Evolutionary conservation across 2,113 vertebrate genomes (phyloP).

Genomic region (Argyrosomus japonicus): DNA sequence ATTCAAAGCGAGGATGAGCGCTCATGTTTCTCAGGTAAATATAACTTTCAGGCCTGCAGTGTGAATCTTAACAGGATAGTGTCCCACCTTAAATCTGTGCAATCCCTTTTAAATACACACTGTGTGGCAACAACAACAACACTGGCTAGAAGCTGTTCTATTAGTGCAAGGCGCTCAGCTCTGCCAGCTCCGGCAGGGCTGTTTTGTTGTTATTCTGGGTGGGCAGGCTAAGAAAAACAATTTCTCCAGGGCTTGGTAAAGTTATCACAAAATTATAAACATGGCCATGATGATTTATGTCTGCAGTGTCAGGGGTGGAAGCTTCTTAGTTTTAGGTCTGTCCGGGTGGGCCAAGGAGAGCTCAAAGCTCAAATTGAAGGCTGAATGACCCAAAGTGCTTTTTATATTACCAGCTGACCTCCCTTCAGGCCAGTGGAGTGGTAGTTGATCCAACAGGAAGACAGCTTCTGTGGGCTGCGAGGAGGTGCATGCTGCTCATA

Average conservation of each 20-base stretch:
- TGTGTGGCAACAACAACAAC: slow-evolving; percentile 9
- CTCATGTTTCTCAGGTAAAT: slow-evolving; percentile 36
- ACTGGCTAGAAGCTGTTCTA: background rate
- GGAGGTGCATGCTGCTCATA: slow-evolving; percentile 77
- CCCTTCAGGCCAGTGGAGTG: slow-evolving; percentile 67
- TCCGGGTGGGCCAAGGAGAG: slow-evolving; percentile 50
- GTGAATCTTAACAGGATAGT: slow-evolving; percentile 50
- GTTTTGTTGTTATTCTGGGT: slow-evolving; percentile 25
- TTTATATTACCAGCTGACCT: slow-evolving; percentile 65
- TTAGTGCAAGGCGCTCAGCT: background rate
- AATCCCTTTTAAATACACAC: slow-evolving; percentile 32
- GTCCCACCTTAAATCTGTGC: slow-evolving; percentile 26
- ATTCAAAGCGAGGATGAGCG: background rate
- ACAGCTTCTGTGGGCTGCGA: slow-evolving; percentile 66
- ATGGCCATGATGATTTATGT: slow-evolving; percentile 20
- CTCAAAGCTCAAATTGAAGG: slow-evolving; percentile 54
- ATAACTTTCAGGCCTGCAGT: slow-evolving; percentile 43
- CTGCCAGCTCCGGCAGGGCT: background rate
- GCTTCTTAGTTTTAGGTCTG: slow-evolving; percentile 16
- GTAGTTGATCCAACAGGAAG: slow-evolving; percentile 72
- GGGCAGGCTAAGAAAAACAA: slow-evolving; percentile 4
- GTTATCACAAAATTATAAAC: slow-evolving; percentile 41
- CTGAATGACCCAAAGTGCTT: slow-evolving; percentile 61
- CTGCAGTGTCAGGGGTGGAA: slow-evolving; percentile 29
- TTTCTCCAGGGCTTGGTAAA: slow-evolving; percentile 25